Evolutionary conservation across 2,888 invertebrate species (phyloP).

Genomic region (Cordilura impudica): DNA sequence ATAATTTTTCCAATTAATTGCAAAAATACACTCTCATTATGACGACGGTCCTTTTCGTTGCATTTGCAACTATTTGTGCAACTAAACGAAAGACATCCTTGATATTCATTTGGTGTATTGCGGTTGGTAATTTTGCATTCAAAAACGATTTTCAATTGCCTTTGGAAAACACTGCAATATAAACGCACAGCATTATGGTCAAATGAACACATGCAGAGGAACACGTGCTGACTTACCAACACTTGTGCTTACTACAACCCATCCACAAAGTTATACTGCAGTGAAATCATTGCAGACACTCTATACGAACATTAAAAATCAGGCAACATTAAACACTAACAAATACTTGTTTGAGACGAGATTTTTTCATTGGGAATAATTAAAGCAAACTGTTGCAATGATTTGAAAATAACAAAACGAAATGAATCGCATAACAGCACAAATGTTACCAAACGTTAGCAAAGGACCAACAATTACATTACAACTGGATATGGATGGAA

Average conservation of each 20-base stretch:
- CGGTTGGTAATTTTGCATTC: constrained; percentile 40
- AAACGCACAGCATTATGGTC: constrained; percentile 26
- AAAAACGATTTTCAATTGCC: constrained; percentile 30
- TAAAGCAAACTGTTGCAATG: constrained; percentile 31
- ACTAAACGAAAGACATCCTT: constrained; percentile 29
- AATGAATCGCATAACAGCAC: background rate
- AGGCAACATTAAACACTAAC: constrained; percentile 1
- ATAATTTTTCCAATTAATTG: constrained; percentile 31
- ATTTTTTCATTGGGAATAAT: constrained; percentile 10
- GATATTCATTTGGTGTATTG: constrained; percentile 18
- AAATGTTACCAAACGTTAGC: background rate
- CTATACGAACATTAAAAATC: background rate
- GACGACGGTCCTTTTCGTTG: background rate
- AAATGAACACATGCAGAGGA: constrained; percentile 11
- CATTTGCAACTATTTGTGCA: constrained; percentile 5
- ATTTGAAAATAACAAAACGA: background rate
- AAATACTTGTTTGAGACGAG: constrained; percentile 14
- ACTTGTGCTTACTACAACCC: background rate
- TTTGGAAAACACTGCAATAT: constrained; percentile 21
- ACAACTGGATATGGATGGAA: constrained; percentile 12
- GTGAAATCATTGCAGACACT: constrained; percentile 12
- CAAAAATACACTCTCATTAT: background rate
- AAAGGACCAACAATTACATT: constrained; percentile 3
- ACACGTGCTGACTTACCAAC: background rate
- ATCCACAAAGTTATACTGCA: constrained; percentile 22